A percentile compares a stretch with the other conserved stretches of the same genome.
Conservation (phyloP, 2,113 vertebrate genomes). For the Panthera leo region DNA sequence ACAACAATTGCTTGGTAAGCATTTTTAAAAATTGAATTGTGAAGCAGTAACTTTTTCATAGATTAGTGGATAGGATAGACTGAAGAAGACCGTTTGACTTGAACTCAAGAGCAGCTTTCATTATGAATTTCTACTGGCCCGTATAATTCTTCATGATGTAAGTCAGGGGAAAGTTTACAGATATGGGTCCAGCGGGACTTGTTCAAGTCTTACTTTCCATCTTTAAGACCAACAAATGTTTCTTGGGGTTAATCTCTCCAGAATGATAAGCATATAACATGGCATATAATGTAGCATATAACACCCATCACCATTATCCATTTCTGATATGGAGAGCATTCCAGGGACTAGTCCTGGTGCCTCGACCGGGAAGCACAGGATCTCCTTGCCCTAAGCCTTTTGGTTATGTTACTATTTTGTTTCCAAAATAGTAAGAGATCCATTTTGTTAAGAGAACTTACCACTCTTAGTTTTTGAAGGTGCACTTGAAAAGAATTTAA, state of each 20-base stretch:
- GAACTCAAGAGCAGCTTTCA: not conserved
- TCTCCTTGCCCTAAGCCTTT: not conserved
- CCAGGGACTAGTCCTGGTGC: not conserved
- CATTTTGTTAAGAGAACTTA: not conserved
- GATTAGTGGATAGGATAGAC: not conserved
- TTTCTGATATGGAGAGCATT: not conserved
- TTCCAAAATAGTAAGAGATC: too few species aligned
- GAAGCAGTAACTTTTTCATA: not conserved
- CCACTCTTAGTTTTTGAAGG: not conserved
- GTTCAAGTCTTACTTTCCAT: not conserved
- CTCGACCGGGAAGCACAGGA: not conserved
- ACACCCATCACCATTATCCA: not conserved
- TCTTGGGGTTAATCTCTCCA: not conserved
- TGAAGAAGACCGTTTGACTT: not conserved
- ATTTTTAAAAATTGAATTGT: not conserved
- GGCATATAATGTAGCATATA: not conserved
- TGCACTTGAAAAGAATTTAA: not conserved
- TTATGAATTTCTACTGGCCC: not conserved
- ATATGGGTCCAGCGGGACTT: not conserved
- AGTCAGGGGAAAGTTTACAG: not conserved
- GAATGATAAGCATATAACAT: not conserved
- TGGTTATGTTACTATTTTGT: not conserved
- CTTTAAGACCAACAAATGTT: not conserved
- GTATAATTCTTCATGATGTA: not conserved
- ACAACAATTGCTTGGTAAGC: not conserved